Evolutionary conservation across 2,797 vertebrate genomes (phyloP).

Genomic region (Cirrhinus mrigala): DNA sequence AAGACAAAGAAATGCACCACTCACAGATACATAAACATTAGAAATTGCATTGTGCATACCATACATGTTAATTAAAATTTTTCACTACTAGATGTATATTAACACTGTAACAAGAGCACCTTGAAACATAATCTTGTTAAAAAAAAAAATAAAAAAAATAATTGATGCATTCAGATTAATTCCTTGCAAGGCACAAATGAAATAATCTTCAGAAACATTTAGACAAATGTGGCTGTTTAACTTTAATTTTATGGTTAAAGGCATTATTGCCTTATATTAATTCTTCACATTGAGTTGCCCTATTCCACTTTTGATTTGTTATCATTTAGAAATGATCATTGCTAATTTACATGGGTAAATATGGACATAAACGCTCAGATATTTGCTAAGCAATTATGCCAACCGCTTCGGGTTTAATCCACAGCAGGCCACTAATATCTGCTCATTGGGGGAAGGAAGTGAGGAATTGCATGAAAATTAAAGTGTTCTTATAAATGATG

Average conservation of each 20-base stretch:
- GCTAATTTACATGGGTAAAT: constrained; percentile 8
- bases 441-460: constrained; percentile 4
- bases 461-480: not conserved
- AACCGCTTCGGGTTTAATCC: constrained; percentile 26
- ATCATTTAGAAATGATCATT: constrained; percentile 15
- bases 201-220: not conserved
- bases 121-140: not conserved
- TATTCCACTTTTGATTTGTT: constrained; percentile 11
- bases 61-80: not conserved
- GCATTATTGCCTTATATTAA: not conserved
- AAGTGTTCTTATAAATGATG: not conserved
- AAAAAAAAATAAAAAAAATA: not conserved
- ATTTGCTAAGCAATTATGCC: constrained; percentile 31
- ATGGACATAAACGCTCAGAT: constrained; percentile 3
- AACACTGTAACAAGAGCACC: not conserved
- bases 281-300: not conserved
- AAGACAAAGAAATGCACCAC: not conserved
- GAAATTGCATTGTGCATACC: not conserved
- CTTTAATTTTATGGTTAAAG: not conserved
- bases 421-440: constrained; percentile 32
- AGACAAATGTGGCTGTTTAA: not conserved
- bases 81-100: not conserved
- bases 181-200: not conserved
- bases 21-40: not conserved
- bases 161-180: not conserved